Conservation (phyloP, 2,797 vertebrate genomes). For the Podarcis lilfordi region DNA sequence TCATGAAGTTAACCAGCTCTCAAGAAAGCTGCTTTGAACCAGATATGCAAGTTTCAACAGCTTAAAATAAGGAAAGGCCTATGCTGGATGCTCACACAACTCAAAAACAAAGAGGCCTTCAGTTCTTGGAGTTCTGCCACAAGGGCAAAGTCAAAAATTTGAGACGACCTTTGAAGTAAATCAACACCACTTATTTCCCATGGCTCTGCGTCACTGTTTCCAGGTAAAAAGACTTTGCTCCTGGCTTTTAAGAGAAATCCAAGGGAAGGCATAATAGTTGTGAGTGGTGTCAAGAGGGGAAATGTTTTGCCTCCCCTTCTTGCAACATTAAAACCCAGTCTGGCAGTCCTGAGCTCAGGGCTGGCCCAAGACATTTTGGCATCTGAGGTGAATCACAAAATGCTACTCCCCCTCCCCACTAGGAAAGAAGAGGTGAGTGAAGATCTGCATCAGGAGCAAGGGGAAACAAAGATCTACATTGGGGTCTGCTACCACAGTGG, state of each 20-base stretch:
- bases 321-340: neutral
- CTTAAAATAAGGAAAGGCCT: neutral
- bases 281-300: neutral
- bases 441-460: too few species aligned
- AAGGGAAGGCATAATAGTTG: neutral
- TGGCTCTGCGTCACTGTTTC: neutral
- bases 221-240: neutral
- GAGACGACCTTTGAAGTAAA: neutral
- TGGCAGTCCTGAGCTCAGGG: too few species aligned
- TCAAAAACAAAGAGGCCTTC: too few species aligned
- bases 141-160: neutral
- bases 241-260: neutral
- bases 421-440: too few species aligned
- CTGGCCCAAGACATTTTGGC: too few species aligned
- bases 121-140: neutral
- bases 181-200: neutral
- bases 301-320: neutral
- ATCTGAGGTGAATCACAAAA: too few species aligned
- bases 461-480: too few species aligned
- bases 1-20: constrained; percentile 14
- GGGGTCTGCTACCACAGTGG: too few species aligned
- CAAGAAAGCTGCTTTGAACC: neutral
- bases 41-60: neutral
- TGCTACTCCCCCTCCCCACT: too few species aligned
- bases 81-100: neutral